A percentile compares a stretch with the other conserved stretches of the same genome.
Evolutionary conservation across 2,888 invertebrate genomes (phyloP).

Genomic region (Drosophila atripex): DNA sequence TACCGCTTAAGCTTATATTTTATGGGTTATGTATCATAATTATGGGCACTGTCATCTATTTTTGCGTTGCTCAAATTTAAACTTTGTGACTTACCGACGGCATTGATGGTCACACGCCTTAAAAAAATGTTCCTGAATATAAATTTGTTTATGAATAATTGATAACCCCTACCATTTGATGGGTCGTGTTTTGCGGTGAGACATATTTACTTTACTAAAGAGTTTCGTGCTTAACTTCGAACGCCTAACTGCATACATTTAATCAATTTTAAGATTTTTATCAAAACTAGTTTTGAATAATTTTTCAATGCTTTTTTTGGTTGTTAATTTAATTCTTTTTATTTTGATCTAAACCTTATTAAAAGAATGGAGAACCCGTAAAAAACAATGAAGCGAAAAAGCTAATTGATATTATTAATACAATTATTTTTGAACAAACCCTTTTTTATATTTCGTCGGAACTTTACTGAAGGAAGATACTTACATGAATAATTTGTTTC

Average conservation of each 20-base stretch:
- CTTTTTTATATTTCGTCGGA: not conserved
- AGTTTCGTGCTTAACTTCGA: constrained; percentile 12
- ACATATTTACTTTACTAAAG: constrained; percentile 18
- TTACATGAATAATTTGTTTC: not conserved
- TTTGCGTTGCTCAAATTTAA: not conserved
- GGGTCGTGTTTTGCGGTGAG: constrained; percentile 20
- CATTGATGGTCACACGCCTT: not conserved
- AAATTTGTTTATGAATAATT: constrained; percentile 30
- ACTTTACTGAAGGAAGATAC: not conserved
- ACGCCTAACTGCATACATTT: constrained; percentile 17
- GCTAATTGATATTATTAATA: not conserved
- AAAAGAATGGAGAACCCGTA: not conserved
- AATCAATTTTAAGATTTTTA: constrained; percentile 19
- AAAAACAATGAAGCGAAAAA: not conserved
- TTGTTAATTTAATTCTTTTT: too few species aligned
- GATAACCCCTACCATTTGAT: constrained; percentile 57
- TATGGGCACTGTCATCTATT: constrained; percentile 14
- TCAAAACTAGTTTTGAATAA: constrained; percentile 19
- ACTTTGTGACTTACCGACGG: constrained; percentile 4
- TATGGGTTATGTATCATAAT: constrained; percentile 23
- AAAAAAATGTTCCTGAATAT: constrained; percentile 34
- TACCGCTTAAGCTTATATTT: constrained; percentile 9
- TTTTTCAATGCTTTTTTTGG: too few species aligned
- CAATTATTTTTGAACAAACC: too few species aligned
- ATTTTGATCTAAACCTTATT: not conserved